Evolutionary conservation across 2,797 vertebrate species (phyloP).

Genomic region (Platalea minor): DNA sequence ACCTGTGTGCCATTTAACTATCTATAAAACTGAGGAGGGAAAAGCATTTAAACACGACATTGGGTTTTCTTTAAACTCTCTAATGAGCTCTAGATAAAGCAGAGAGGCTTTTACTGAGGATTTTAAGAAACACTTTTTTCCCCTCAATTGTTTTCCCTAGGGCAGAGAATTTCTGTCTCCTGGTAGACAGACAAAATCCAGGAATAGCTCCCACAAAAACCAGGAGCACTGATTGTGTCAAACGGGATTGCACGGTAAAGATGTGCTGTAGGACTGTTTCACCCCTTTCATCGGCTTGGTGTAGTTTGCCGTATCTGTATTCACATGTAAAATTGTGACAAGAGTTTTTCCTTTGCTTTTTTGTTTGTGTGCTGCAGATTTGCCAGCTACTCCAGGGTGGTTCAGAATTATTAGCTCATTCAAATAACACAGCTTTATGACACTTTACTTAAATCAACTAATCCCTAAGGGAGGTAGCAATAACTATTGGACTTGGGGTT

Average conservation of each 20-base stretch:
- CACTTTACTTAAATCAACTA: neutral
- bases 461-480: neutral
- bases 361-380: neutral
- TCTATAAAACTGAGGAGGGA: conserved; percentile 26
- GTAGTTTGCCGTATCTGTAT: neutral
- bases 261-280: neutral
- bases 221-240: neutral
- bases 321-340: neutral
- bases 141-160: conserved; percentile 5
- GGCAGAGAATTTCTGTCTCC: conserved; percentile 5
- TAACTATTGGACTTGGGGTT: neutral
- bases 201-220: conserved; percentile 37
- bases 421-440: neutral
- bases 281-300: neutral
- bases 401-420: neutral
- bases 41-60: conserved; percentile 16
- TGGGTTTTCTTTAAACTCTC: conserved; percentile 51
- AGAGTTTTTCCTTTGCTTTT: neutral
- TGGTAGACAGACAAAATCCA: neutral
- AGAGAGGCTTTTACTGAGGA: conserved; percentile 15
- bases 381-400: neutral
- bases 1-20: conserved; percentile 51
- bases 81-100: conserved; percentile 60
- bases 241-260: neutral
- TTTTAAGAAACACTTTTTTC: neutral